Evolutionary conservation across 2,888 invertebrate genomes (phyloP).

Genomic region (Andricus curvator): DNA sequence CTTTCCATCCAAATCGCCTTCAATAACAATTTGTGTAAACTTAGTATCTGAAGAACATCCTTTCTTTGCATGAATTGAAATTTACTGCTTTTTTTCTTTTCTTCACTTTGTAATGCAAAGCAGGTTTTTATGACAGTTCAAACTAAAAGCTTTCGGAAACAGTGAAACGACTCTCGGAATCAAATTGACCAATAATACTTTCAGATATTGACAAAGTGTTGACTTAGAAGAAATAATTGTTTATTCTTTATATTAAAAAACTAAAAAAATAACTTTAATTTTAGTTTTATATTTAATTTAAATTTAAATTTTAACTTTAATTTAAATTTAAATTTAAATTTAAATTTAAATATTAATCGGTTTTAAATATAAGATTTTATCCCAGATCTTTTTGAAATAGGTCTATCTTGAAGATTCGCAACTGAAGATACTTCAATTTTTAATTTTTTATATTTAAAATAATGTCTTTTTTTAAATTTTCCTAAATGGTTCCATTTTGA

Average conservation of each 20-base stretch:
- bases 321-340: no score
- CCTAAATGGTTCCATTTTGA: no score
- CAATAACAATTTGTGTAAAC: constrained; percentile 25
- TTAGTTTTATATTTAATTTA: no score
- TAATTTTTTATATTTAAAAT: no score
- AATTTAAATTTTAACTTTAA: no score
- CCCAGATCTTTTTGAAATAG: no score
- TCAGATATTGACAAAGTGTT: neutral
- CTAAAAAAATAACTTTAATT: no score
- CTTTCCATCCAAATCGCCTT: neutral
- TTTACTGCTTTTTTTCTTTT: constrained; percentile 1
- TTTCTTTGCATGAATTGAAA: constrained; percentile 6
- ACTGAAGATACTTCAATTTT: no score
- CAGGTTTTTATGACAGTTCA: constrained; percentile 28
- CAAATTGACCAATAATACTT: constrained; percentile 7
- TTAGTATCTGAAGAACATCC: neutral
- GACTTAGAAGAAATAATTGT: neutral
- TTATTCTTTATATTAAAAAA: neutral
- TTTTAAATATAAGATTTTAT: no score
- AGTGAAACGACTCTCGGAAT: constrained; percentile 15
- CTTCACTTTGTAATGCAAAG: neutral
- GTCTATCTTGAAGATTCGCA: no score
- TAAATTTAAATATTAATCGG: no score
- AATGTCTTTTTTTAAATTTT: no score
- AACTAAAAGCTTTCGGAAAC: constrained; percentile 26